phyloP scores from a whole-genome alignment of 2,797 vertebrate species.

The Zenarchopterus dispar region DNA sequence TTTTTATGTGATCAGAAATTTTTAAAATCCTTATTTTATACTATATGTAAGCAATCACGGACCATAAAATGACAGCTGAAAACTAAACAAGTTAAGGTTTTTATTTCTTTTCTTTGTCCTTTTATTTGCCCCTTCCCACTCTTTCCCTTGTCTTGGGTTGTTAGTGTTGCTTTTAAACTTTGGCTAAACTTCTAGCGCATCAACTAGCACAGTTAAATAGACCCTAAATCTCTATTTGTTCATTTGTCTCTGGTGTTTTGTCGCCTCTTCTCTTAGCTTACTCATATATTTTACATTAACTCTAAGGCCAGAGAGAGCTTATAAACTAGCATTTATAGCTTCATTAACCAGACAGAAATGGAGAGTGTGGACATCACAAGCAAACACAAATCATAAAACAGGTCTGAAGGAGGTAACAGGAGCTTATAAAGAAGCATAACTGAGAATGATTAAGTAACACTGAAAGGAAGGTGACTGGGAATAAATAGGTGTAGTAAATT shows the following conservation, averaged over 20 bases:
- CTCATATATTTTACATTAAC: conserved; percentile 42
- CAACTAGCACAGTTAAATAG: background rate
- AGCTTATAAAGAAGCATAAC: conserved; percentile 10
- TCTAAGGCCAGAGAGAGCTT: conserved; percentile 35
- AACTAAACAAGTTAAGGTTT: background rate
- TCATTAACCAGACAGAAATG: conserved; percentile 54
- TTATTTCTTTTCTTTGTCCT: background rate
- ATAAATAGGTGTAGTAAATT: conserved; percentile 33
- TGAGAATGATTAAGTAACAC: conserved; percentile 17
- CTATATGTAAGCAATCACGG: conserved; percentile 15
- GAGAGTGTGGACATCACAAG: conserved; percentile 35
- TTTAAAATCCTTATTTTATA: background rate
- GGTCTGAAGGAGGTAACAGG: conserved; percentile 33
- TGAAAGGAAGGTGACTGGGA: conserved; percentile 17
- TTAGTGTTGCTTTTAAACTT: too few relatives aligned
- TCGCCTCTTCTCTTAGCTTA: conserved; percentile 29
- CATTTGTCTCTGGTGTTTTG: conserved; percentile 37
- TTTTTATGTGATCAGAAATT: too few relatives aligned
- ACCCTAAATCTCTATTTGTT: conserved; percentile 31
- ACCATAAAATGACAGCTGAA: conserved; percentile 5
- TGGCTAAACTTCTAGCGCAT: too few relatives aligned
- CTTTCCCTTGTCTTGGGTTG: background rate
- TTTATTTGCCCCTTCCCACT: background rate
- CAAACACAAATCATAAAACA: conserved; percentile 45
- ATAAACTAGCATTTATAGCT: conserved; percentile 54